Evolutionary conservation across 2,797 vertebrate genomes (phyloP).

Genomic region (Poeciliopsis gracilis): DNA sequence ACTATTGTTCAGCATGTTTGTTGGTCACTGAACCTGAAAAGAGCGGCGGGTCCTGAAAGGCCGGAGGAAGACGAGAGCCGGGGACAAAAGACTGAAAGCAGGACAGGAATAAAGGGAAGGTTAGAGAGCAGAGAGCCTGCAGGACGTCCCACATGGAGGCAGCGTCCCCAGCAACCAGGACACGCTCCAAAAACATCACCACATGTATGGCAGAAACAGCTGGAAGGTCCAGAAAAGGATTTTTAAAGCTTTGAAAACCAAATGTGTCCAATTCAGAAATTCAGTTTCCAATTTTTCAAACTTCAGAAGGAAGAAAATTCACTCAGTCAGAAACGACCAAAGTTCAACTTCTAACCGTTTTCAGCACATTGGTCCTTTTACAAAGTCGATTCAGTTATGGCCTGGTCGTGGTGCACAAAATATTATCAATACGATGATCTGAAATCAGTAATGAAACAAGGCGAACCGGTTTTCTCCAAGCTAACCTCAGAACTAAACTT

Average conservation of each 20-base stretch:
- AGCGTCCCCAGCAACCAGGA: background rate
- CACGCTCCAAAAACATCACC: background rate
- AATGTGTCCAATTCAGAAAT: background rate
- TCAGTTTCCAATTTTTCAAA: background rate
- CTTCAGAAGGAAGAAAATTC: background rate
- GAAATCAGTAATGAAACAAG: background rate
- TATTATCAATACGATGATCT: background rate
- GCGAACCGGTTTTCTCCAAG: background rate
- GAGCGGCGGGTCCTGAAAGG: slow-evolving; percentile 50
- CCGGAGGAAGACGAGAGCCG: slow-evolving; percentile 46
- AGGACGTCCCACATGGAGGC: background rate
- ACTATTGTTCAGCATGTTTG: slow-evolving; percentile 50
- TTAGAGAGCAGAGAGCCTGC: slow-evolving; percentile 34
- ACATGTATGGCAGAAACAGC: background rate
- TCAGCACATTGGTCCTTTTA: background rate
- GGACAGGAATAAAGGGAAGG: slow-evolving; percentile 53
- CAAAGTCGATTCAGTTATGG: background rate
- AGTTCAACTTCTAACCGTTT: background rate
- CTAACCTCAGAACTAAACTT: background rate
- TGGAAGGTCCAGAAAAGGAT: background rate
- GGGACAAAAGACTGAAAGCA: slow-evolving; percentile 63
- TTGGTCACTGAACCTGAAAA: slow-evolving; percentile 74
- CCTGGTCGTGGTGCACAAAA: background rate
- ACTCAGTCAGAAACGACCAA: background rate
- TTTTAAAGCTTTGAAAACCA: background rate